Evolutionary conservation across 2,888 invertebrate species (phyloP), one percentile per base, ranked within the genome.

Genomic region (Papilio demoleus): DNA sequence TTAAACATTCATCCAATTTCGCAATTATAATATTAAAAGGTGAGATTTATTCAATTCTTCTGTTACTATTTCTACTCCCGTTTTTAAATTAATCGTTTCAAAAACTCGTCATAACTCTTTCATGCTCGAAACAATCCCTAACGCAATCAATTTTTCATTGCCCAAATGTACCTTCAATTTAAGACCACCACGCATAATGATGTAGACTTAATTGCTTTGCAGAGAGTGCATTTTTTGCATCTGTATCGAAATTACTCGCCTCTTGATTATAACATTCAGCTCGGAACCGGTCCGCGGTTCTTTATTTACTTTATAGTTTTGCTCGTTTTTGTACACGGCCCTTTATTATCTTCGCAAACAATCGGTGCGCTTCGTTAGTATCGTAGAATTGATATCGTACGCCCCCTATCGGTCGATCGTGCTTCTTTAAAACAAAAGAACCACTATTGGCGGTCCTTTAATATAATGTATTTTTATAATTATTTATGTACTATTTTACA

Each of bases 261-360:
- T 82, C 81, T 89, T 88, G 89, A 91, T 91, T 90, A 90, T 90
- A 88, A 88, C 87, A 89, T 89, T 88, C 86, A 86, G 80, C 85
- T 79, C 80, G 76, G 77, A 77, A 80, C 80, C 77, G 76, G 67
- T 62, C 36, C 86, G 86, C 88, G 81, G 83, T 84, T 80, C 86
- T 92, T 90, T 91, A 89, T 92, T 92, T 92, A 89, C 84, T 91
- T 90, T 91, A 86, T 84, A 85, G 80, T 81, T 86, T 92, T 92
- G 88, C 86, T 90, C 85, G 82, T 89, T 92, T 92, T 89, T 88
- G 89, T 90, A 88, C 90, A 88, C 75, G 68, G 73, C 73, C 77
- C 81, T 79, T 87, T 84, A 90, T 90, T 92, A 92, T 91, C 91
- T 85, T 77, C 75, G 83, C 80, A 87, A 90, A 90, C 90, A 88